phyloP scores from a whole-genome alignment of 35 echinoderm and acorn worm genomes.

The Holothuria glaberrima region DNA sequence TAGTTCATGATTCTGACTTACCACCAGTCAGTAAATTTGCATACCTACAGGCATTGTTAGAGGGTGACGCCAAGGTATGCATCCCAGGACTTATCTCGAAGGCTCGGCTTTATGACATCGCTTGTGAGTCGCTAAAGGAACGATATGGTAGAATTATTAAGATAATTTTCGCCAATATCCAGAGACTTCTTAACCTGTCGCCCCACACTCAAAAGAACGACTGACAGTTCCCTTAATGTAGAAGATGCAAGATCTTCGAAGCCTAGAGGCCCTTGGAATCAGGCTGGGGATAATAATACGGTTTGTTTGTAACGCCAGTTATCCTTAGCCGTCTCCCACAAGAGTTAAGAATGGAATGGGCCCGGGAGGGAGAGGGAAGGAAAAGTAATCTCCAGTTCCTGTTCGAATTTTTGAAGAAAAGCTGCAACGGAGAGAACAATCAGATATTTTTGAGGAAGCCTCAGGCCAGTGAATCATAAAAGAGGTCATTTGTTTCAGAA shows the following conservation, averaged over 20 bases:
- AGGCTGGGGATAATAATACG: neutral
- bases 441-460: neutral
- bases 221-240: neutral
- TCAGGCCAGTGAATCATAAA: neutral
- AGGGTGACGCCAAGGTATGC: neutral
- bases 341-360: conserved; percentile 29
- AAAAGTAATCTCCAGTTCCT: conserved; percentile 41
- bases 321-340: conserved; percentile 4
- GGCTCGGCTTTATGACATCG: neutral
- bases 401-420: conserved; percentile 12
- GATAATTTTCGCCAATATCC: conserved; percentile 45
- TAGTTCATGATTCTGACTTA: neutral
- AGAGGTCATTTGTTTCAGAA: conserved; percentile 1
- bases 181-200: conserved; percentile 21
- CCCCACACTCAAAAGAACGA: neutral
- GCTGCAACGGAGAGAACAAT: neutral
- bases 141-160: neutral
- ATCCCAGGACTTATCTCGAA: conserved; percentile 2
- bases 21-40: conserved; percentile 34
- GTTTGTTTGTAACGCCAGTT: neutral
- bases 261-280: conserved; percentile 30
- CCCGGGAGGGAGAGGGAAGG: conserved; percentile 18
- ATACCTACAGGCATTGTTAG: neutral
- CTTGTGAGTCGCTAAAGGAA: conserved; percentile 5
- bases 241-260: conserved; percentile 7